Evolutionary conservation across 2,888 invertebrate species (phyloP).

Genomic region (Caradrina clavipalpis): DNA sequence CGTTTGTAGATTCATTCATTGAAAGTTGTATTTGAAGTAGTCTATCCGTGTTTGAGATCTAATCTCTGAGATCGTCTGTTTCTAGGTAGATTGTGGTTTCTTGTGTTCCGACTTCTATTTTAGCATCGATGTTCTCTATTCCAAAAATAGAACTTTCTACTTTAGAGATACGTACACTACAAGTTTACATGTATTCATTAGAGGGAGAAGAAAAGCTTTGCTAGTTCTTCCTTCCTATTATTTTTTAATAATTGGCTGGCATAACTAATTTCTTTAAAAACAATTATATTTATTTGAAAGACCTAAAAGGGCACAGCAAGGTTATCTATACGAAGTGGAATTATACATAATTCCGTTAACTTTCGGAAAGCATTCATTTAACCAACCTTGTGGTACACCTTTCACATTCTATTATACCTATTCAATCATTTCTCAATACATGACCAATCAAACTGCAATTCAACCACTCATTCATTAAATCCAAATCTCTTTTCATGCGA

Average conservation of each 20-base stretch:
- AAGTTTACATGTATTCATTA: background rate
- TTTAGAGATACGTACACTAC: no score
- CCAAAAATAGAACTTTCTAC: background rate
- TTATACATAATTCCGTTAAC: conserved; percentile 13
- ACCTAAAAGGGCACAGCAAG: background rate
- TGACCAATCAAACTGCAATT: conserved; percentile 56
- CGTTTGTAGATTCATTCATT: conserved; percentile 71
- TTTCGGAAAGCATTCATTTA: background rate
- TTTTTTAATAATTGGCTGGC: background rate
- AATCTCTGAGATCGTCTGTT: conserved; percentile 29
- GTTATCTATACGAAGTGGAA: background rate
- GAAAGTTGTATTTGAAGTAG: conserved; percentile 60
- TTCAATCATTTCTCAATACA: conserved; percentile 15
- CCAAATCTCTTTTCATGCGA: conserved; percentile 65
- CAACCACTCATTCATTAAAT: conserved; percentile 63
- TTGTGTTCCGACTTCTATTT: conserved; percentile 9
- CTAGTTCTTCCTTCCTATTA: background rate
- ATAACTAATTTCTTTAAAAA: background rate
- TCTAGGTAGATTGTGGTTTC: conserved; percentile 5
- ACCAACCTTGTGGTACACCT: background rate
- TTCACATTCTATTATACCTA: conserved; percentile 19
- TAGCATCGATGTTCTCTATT: background rate
- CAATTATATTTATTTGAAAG: background rate
- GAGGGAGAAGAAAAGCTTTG: background rate
- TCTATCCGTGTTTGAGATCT: conserved; percentile 49